These are phyloP conservation scores for Hyles vespertilio DNA, from an alignment of 1,140 invertebrate species.

Conservation along the genomic window DNA sequence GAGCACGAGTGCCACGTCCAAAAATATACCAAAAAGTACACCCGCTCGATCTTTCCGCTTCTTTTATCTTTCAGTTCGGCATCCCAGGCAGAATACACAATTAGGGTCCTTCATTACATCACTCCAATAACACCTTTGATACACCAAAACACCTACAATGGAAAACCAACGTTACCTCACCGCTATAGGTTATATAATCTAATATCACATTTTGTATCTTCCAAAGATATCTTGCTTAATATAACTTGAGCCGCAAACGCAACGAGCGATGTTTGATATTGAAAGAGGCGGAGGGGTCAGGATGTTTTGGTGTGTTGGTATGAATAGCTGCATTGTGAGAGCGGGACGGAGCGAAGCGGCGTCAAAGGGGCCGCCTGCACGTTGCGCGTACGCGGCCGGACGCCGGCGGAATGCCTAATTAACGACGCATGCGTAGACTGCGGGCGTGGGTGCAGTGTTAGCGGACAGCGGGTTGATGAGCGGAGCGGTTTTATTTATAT, in stretches of 20 bases:
- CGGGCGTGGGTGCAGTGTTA: conserved; percentile 28
- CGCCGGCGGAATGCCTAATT: conserved; percentile 71
- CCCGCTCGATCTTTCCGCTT: conserved; percentile 28
- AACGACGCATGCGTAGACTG: conserved; percentile 72
- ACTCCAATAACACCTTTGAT: conserved; percentile 71
- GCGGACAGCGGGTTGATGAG: conserved; percentile 9
- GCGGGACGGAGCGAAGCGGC: conserved; percentile 45
- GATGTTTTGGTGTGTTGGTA: conserved; percentile 31
- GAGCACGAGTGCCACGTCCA: background rate
- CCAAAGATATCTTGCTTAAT: conserved; percentile 32
- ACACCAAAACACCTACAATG: conserved; percentile 13
- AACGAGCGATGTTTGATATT: conserved; percentile 54
- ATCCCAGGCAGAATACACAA: conserved; percentile 67
- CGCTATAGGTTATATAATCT: conserved; percentile 19
- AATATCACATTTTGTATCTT: conserved; percentile 23
- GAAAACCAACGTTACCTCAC: conserved; percentile 21
- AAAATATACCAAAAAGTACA: conserved; percentile 3
- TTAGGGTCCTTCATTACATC: conserved; percentile 71
- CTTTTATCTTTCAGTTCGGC: conserved; percentile 56
- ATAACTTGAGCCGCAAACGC: conserved; percentile 30
- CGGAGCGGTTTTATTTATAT: background rate
- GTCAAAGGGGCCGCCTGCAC: conserved; percentile 60
- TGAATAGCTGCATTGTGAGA: conserved; percentile 70
- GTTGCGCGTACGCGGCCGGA: conserved; percentile 66
- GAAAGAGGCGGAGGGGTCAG: conserved; percentile 41